Evolutionary conservation across 2,113 vertebrate species (phyloP).

Genomic region (Aythya baeri): DNA sequence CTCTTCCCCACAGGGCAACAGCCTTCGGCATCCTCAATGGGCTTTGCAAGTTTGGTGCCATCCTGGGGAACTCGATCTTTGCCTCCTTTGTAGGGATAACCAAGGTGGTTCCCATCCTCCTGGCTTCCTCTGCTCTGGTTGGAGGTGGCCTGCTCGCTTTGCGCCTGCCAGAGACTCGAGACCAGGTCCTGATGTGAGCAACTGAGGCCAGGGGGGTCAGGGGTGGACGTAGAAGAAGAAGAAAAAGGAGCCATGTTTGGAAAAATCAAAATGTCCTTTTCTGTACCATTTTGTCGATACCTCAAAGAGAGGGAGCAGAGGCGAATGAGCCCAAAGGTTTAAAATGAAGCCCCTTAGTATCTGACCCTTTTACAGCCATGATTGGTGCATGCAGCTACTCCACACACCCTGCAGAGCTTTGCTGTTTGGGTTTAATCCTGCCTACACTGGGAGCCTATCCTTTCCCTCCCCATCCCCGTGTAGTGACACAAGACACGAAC

Average conservation of each 20-base stretch:
- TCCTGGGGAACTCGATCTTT: conserved; percentile 95
- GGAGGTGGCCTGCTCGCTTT: conserved; percentile 91
- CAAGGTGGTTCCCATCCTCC: conserved; percentile 92
- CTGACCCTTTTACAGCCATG: conserved; percentile 19
- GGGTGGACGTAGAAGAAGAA: neutral
- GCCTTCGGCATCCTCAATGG: conserved; percentile 95
- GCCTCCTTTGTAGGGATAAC: conserved; percentile 94
- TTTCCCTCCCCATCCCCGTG: neutral
- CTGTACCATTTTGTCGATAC: neutral
- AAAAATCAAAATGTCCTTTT: neutral
- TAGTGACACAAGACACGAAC: fast-evolving
- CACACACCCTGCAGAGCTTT: neutral
- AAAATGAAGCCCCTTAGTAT: neutral
- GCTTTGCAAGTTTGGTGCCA: conserved; percentile 91
- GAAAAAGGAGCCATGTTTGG: neutral
- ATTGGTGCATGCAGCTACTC: conserved; percentile 44
- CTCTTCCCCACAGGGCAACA: conserved; percentile 83
- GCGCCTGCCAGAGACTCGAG: conserved; percentile 94
- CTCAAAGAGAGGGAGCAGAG: neutral
- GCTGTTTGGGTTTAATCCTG: conserved; percentile 1
- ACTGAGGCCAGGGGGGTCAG: neutral
- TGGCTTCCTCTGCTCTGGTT: conserved; percentile 91
- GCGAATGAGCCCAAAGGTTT: neutral
- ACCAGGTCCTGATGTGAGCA: conserved; percentile 91
- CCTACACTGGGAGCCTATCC: neutral